phyloP scores from a whole-genome alignment of 2,888 invertebrate species.

The Cecidostiba fungosa region DNA sequence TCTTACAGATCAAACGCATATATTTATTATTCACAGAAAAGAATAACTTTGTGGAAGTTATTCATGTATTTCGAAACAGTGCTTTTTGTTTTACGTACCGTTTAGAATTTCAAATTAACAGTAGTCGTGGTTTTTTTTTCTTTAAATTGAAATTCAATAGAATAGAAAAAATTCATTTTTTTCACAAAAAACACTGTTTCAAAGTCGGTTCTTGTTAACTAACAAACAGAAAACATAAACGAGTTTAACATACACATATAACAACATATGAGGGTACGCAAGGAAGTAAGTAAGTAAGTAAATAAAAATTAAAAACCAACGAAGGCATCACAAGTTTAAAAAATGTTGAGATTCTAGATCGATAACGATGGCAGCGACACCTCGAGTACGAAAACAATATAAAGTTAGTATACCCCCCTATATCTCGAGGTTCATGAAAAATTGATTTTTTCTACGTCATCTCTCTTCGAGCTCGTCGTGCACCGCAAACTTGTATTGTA shows the following conservation, averaged over 20 bases:
- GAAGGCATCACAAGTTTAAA: conserved; percentile 7
- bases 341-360: conserved; percentile 40
- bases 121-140: not conserved
- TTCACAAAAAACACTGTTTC: conserved; percentile 49
- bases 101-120: not conserved
- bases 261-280: conserved; percentile 29
- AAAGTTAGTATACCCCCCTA: not conserved
- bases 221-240: conserved; percentile 29
- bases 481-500: conserved; percentile 9
- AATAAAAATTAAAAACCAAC: not conserved
- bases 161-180: not conserved
- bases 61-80: conserved; percentile 36
- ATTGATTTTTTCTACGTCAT: conserved; percentile 37
- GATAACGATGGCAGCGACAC: conserved; percentile 47
- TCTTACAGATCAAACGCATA: conserved; percentile 25
- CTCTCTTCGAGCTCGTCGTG: not conserved
- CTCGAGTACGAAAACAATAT: conserved; percentile 32
- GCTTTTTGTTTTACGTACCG: conserved; percentile 28
- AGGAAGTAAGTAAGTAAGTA: conserved; percentile 27
- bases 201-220: not conserved
- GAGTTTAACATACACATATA: conserved; percentile 36
- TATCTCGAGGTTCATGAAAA: not conserved
- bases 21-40: conserved; percentile 35
- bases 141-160: not conserved
- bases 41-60: conserved; percentile 33